Conservation (phyloP, 2,797 vertebrate genomes). For the Florisuga fusca region DNA sequence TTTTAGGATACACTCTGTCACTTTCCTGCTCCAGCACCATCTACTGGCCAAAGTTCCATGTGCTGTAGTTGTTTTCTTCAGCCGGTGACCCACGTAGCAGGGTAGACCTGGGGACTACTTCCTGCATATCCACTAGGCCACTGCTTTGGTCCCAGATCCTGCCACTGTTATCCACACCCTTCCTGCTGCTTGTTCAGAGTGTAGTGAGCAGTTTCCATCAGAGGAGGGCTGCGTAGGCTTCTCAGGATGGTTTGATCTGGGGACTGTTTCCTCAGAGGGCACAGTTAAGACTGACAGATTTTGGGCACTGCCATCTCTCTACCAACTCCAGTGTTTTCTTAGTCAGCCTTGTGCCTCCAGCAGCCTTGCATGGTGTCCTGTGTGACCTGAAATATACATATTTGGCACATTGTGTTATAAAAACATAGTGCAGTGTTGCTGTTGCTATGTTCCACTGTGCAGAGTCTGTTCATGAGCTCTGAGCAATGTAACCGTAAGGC, state of each 20-base stretch:
- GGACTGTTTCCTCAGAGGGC: neutral
- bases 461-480: neutral
- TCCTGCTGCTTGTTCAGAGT: neutral
- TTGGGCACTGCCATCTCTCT: neutral
- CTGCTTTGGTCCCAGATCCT: neutral
- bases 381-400: accelerated
- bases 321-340: neutral
- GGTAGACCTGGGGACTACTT: neutral
- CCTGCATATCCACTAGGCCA: neutral
- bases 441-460: neutral
- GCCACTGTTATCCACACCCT: neutral
- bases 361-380: neutral
- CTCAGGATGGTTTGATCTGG: neutral
- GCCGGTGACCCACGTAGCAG: neutral
- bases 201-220: neutral
- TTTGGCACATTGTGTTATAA: neutral
- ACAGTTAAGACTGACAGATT: neutral
- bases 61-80: neutral
- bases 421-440: neutral
- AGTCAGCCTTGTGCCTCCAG: neutral
- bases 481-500: accelerated
- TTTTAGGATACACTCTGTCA: neutral
- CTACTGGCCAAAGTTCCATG: neutral
- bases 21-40: neutral
- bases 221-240: neutral